These are phyloP conservation scores for Arenaria interpres DNA, from an alignment of 2,113 vertebrate species.

Conservation along the genomic window DNA sequence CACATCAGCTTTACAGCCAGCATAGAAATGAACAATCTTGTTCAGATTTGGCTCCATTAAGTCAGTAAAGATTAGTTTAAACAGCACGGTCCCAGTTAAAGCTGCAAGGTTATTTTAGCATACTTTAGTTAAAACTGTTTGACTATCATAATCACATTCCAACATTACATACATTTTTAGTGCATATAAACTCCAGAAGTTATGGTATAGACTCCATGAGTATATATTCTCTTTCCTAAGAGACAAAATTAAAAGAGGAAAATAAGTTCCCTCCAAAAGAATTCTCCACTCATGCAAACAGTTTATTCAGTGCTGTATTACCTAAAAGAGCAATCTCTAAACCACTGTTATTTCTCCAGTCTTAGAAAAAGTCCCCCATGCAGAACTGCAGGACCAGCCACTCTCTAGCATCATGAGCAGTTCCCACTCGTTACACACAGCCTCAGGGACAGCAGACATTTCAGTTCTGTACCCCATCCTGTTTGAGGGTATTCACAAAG, in stretches of 20 bases:
- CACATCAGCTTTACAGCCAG: background rate
- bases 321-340: background rate
- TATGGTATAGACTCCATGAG: background rate
- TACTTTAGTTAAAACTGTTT: background rate
- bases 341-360: background rate
- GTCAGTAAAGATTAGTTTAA: background rate
- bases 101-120: background rate
- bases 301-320: background rate
- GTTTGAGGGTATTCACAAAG: background rate
- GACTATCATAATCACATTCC: background rate
- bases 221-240: background rate
- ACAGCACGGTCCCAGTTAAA: background rate
- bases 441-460: rapidly evolving
- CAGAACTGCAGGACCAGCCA: background rate
- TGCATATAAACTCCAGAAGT: background rate
- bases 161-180: background rate
- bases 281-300: background rate
- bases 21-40: background rate
- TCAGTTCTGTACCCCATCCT: background rate
- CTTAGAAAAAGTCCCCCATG: background rate
- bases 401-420: rapidly evolving
- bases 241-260: background rate
- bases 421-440: rapidly evolving
- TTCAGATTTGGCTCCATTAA: background rate
- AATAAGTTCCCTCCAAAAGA: background rate